phyloP scores from a whole-genome alignment of 64 coral and sea anemone genomes.

The Stichodactyla mertensii region DNA sequence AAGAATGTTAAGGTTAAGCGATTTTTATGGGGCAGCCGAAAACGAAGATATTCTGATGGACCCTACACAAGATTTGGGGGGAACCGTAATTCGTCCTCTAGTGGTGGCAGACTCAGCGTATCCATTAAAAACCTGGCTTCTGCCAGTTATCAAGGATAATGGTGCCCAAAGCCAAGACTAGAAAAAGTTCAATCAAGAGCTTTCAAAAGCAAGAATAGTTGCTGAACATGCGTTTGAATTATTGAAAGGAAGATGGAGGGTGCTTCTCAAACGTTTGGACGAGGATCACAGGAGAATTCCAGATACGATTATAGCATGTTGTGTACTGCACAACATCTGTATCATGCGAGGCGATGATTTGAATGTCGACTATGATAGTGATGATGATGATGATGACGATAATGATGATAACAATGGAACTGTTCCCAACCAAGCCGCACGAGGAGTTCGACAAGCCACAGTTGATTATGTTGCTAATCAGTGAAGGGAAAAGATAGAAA shows the following conservation, averaged over 20 bases:
- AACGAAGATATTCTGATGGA: conserved; percentile 46
- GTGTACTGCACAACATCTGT: conserved; percentile 22
- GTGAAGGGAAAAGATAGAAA: no score
- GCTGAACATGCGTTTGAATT: conserved; percentile 15
- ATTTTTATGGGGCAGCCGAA: conserved; percentile 17
- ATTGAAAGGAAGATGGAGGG: conserved; percentile 18
- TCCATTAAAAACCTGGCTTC: conserved; percentile 69
- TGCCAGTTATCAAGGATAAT: conserved; percentile 68
- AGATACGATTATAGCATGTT: conserved; percentile 14
- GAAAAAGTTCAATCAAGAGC: conserved; percentile 11
- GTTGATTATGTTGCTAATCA: conserved; percentile 52
- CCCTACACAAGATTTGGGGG: conserved; percentile 29
- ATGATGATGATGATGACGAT: conserved; percentile 28
- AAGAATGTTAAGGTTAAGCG: conserved; percentile 15
- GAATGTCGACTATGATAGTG: no score
- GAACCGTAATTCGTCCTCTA: conserved; percentile 40
- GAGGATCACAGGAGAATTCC: conserved; percentile 9
- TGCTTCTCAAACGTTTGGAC: background rate
- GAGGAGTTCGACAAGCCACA: conserved; percentile 43
- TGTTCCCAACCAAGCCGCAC: conserved; percentile 53
- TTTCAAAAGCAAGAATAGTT: conserved; percentile 8
- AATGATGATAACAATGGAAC: conserved; percentile 18
- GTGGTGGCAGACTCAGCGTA: conserved; percentile 60
- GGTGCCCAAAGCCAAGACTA: conserved; percentile 18
- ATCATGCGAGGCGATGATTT: conserved; percentile 30